Percentiles rank a stretch among this genome's conserved stretches.
Conservation (phyloP, 2,888 invertebrate species). For the Parapristionchus giblindavisi region DNA sequence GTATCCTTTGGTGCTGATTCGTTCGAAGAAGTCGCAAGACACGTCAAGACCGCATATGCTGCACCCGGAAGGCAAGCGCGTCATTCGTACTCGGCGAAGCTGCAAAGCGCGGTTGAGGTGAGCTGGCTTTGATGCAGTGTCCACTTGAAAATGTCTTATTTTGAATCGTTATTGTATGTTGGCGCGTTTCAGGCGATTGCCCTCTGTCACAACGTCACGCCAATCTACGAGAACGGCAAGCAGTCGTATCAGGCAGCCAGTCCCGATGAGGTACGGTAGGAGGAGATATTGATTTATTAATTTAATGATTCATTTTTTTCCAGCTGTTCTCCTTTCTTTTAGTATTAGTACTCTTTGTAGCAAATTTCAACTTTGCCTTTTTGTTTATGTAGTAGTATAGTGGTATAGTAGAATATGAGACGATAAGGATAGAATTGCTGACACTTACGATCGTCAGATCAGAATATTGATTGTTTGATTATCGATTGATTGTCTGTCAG, state of each 20-base stretch:
- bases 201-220: slow-evolving; percentile 98
- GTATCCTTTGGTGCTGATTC: slow-evolving; percentile 87
- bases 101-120: slow-evolving; percentile 56
- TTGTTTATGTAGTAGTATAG: too few species aligned
- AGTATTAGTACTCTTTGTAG: too few species aligned
- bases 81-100: slow-evolving; percentile 64
- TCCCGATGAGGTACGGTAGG: slow-evolving; percentile 77
- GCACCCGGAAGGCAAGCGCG: slow-evolving; percentile 52
- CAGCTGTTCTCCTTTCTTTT: too few species aligned
- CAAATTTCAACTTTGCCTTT: too few species aligned
- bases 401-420: too few species aligned
- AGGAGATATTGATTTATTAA: neutral
- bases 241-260: slow-evolving; percentile 77
- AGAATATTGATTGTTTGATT: slow-evolving; percentile 13
- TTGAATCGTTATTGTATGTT: neutral
- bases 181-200: slow-evolving; percentile 83
- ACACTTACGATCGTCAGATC: slow-evolving; percentile 1
- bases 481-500: slow-evolving; percentile 62
- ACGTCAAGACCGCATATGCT: slow-evolving; percentile 63
- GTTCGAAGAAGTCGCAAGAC: slow-evolving; percentile 79
- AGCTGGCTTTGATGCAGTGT: neutral
- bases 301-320: too few species aligned
- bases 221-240: slow-evolving; percentile 81
- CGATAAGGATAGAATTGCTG: neutral
- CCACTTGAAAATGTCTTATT: neutral